These are phyloP conservation scores for Sturmia bella DNA, from an alignment of 2,888 invertebrate genomes.

Conservation along the genomic window DNA sequence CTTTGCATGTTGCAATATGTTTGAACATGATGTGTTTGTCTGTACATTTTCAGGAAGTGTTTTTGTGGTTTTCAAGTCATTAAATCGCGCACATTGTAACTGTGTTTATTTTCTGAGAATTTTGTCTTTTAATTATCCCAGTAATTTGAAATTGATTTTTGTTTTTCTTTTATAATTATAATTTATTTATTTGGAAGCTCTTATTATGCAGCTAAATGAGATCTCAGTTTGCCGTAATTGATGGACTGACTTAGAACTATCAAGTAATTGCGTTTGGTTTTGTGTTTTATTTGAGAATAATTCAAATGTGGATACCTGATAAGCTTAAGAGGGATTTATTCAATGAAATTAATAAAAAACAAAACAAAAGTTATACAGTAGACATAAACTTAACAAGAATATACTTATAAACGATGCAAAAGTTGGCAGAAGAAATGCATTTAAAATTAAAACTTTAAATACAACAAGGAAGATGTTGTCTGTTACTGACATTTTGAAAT, in stretches of 20 bases:
- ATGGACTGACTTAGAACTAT: background rate
- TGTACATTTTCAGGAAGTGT: slow-evolving; percentile 49
- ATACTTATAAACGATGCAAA: no score
- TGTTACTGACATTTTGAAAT: slow-evolving; percentile 24
- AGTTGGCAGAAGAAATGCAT: background rate
- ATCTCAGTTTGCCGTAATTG: slow-evolving; percentile 23
- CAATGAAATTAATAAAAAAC: background rate
- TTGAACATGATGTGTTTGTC: background rate
- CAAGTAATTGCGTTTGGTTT: background rate
- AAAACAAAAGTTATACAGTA: background rate
- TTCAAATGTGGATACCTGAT: background rate
- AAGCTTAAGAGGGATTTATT: background rate
- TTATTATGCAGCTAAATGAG: background rate
- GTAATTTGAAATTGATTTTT: no score
- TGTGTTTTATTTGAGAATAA: background rate
- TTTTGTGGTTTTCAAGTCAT: slow-evolving; percentile 43
- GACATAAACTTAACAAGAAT: background rate
- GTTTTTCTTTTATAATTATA: background rate
- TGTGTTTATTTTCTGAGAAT: slow-evolving; percentile 40
- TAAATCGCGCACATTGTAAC: slow-evolving; percentile 51
- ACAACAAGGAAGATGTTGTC: background rate
- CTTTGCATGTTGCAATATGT: background rate
- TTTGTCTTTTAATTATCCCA: slow-evolving; percentile 16
- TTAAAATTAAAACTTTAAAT: background rate
- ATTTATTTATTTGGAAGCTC: slow-evolving; percentile 9